These are phyloP conservation scores for Drosophila jambulina DNA, from an alignment of 1,140 invertebrate species.

Conservation along the genomic window DNA sequence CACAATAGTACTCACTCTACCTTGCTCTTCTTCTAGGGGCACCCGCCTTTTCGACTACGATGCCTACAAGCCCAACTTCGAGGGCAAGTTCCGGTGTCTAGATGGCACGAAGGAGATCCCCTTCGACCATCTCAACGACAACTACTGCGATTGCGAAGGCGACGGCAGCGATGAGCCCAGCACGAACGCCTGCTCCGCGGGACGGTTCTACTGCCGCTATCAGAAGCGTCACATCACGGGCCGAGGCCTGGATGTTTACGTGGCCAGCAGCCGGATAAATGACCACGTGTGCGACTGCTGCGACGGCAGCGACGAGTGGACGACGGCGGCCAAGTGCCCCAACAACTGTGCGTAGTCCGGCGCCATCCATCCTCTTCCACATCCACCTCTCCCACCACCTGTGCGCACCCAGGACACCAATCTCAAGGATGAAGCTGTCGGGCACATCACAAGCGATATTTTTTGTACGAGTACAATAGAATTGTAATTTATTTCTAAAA, in stretches of 20 bases:
- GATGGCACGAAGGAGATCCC: constrained; percentile 74
- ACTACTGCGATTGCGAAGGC: constrained; percentile 95
- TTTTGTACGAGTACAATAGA: constrained; percentile 67
- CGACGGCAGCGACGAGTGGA: constrained; percentile 91
- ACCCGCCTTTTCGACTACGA: constrained; percentile 83
- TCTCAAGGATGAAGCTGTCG: constrained; percentile 52
- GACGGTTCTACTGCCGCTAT: constrained; percentile 89
- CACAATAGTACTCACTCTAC: neutral
- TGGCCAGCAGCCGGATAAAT: constrained; percentile 91
- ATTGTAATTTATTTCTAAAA: constrained; percentile 73
- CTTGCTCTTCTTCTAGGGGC: constrained; percentile 50
- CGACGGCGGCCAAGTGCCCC: constrained; percentile 55
- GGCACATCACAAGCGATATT: constrained; percentile 71
- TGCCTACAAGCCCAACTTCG: constrained; percentile 77
- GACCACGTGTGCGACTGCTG: constrained; percentile 98
- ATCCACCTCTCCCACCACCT: constrained; percentile 34
- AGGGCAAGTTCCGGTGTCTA: constrained; percentile 77
- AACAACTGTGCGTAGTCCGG: constrained; percentile 72
- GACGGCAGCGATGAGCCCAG: constrained; percentile 96
- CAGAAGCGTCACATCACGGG: constrained; percentile 86
- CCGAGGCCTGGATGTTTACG: constrained; percentile 69
- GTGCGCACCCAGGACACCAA: constrained; percentile 46
- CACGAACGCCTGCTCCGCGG: constrained; percentile 94
- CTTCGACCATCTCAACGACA: constrained; percentile 92
- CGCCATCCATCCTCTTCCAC: constrained; percentile 8